Evolutionary conservation across 2,888 invertebrate species (phyloP).

Genomic region (Andrena camellia): DNA sequence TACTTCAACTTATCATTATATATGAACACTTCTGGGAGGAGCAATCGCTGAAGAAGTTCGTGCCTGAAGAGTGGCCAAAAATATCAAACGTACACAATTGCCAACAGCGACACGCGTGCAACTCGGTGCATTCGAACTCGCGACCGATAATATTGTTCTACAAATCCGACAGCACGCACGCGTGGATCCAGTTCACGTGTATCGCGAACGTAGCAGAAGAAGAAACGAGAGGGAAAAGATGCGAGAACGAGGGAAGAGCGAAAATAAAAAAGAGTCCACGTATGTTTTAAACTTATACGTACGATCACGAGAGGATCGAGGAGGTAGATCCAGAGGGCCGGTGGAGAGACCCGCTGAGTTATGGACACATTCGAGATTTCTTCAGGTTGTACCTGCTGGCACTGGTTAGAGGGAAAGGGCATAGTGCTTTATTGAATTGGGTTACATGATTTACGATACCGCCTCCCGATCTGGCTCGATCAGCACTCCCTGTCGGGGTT

Average conservation of each 20-base stretch:
- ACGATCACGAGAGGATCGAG: slow-evolving; percentile 58
- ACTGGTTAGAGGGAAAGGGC: slow-evolving; percentile 73
- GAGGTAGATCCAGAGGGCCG: slow-evolving; percentile 60
- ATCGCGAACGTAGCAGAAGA: slow-evolving; percentile 27
- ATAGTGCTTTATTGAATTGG: slow-evolving; percentile 81
- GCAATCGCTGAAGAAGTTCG: not conserved
- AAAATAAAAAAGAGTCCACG: slow-evolving; percentile 28
- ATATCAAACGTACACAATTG: not conserved
- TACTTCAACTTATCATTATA: not conserved
- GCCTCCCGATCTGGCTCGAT: slow-evolving; percentile 75
- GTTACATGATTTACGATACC: slow-evolving; percentile 81
- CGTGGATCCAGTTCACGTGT: slow-evolving; percentile 46
- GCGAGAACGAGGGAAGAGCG: slow-evolving; percentile 19
- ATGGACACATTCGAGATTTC: slow-evolving; percentile 80
- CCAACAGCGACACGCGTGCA: not conserved
- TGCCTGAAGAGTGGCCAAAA: not conserved
- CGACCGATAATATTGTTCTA: slow-evolving; percentile 78
- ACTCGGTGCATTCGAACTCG: slow-evolving; percentile 46
- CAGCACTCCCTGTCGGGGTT: slow-evolving; percentile 71
- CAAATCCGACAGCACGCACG: slow-evolving; percentile 76
- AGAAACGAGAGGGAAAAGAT: slow-evolving; percentile 24
- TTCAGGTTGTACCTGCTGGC: slow-evolving; percentile 77
- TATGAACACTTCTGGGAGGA: not conserved
- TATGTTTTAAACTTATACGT: slow-evolving; percentile 60
- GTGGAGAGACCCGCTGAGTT: slow-evolving; percentile 74